These are phyloP conservation scores for Apistogramma diplotaenia DNA, from an alignment of 2,113 vertebrate species.

Conservation along the genomic window DNA sequence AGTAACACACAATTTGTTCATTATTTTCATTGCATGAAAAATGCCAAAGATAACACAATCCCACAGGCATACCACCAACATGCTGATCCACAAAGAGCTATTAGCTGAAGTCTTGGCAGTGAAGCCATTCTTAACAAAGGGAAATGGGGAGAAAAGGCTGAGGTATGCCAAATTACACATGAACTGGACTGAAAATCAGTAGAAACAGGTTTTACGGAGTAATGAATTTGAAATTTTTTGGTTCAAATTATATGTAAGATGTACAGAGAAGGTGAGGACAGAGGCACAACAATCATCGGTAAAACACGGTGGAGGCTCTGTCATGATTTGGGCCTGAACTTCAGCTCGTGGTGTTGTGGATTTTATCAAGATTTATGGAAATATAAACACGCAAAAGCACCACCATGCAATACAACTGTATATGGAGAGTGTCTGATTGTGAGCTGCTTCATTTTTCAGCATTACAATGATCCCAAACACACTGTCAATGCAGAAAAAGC, in stretches of 20 bases:
- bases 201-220: background rate
- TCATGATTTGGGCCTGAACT: background rate
- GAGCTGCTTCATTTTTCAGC: too few relatives aligned
- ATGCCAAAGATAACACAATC: background rate
- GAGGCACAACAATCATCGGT: background rate
- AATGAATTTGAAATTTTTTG: too few relatives aligned
- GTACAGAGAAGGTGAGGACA: background rate
- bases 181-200: background rate
- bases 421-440: background rate
- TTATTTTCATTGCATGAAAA: background rate
- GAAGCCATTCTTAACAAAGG: background rate
- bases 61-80: background rate
- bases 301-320: background rate
- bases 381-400: background rate
- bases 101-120: background rate
- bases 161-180: background rate
- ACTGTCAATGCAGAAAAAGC: background rate
- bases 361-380: background rate
- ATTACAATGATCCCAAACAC: background rate
- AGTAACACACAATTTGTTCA: background rate
- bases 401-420: background rate
- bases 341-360: background rate
- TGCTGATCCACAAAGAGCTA: background rate
- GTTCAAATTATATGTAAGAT: background rate
- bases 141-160: background rate